Base-by-base conservation (phyloP, 1,140 invertebrate species). In the Sminthurinus signatus region DNA sequence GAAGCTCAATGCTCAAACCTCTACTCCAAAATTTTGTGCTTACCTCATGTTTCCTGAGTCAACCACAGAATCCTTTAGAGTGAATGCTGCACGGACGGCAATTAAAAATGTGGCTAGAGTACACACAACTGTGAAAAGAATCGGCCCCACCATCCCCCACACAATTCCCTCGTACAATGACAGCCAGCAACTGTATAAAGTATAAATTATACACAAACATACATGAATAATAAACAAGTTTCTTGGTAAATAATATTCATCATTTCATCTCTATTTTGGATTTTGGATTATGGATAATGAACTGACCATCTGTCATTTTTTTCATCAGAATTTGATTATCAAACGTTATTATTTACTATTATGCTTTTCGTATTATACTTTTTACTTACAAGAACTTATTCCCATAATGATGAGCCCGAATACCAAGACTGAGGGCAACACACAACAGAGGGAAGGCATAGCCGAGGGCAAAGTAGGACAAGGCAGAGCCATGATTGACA, bases 391-490 rank as follows among this genome's bases (percentile, higher is more conserved):
- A 95, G 65, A 89, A 85, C 72, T 86, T 86, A 75, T 93, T 95
- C 65, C 93, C 94, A 76, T 96, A 98, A 74, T 94, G 91, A 75
- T 96, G 91, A n/a, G 91, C 91, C 48, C 92, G 81, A 0, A 97
- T 90, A 0, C 92, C 92, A 19, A 96, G 89, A 25, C 93, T 86
- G 5, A 97, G 78, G 42, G 89, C 90, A 4, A 96, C 89, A 50
- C 95, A 85, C 32, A 97, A 85, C 2, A 93, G 93, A 2, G 94
- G 94, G 48, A 92, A 82, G n/a, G 89, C 93, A 75, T 96, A 98
- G 8, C 92, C 94, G 73, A 93, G 82, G n/a, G 91, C 87, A 73
- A 94, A 92, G 75, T 96, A 97, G 75, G 95, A 93, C 61, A 89
- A 83, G 85, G 96, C 93, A 36, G 87, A 87, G 0, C 93, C 94